Percentiles rank a stretch among this genome's conserved stretches.
These are phyloP conservation scores for Protodeltote pygarga DNA, from an alignment of 2,888 invertebrate species.

Conservation along the genomic window DNA sequence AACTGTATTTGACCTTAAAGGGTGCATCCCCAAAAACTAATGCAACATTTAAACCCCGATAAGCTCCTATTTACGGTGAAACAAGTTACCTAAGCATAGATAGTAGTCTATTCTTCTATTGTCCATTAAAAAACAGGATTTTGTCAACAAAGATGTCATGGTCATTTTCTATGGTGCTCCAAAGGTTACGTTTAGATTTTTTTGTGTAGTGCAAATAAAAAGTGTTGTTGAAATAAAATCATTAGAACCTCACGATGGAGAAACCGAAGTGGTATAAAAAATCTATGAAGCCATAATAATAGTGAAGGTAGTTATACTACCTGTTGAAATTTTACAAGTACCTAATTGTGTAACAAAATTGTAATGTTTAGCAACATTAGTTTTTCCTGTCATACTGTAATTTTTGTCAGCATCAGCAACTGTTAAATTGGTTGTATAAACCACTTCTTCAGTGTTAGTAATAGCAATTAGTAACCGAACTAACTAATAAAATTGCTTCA, in stretches of 20 bases:
- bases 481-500: no score
- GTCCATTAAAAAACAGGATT: conserved; percentile 27
- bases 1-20: conserved; percentile 10
- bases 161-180: conserved; percentile 36
- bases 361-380: no score
- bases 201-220: conserved; percentile 10
- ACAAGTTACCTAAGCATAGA: conserved; percentile 12
- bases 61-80: conserved; percentile 15
- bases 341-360: background rate
- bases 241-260: conserved; percentile 1
- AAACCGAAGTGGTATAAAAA: conserved; percentile 14
- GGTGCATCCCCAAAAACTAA: conserved; percentile 26
- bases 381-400: no score
- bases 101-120: conserved; percentile 25
- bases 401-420: no score
- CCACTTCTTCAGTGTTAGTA: no score
- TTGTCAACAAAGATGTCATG: conserved; percentile 27
- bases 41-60: conserved; percentile 9
- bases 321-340: no score
- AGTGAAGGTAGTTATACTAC: background rate
- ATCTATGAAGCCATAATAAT: background rate
- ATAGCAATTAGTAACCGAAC: no score
- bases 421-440: no score
- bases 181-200: conserved; percentile 23
- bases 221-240: conserved; percentile 8